Percentiles rank a stretch among this genome's conserved stretches.
Conservation (phyloP, 1,140 invertebrate species). For the Mercenaria mercenaria region DNA sequence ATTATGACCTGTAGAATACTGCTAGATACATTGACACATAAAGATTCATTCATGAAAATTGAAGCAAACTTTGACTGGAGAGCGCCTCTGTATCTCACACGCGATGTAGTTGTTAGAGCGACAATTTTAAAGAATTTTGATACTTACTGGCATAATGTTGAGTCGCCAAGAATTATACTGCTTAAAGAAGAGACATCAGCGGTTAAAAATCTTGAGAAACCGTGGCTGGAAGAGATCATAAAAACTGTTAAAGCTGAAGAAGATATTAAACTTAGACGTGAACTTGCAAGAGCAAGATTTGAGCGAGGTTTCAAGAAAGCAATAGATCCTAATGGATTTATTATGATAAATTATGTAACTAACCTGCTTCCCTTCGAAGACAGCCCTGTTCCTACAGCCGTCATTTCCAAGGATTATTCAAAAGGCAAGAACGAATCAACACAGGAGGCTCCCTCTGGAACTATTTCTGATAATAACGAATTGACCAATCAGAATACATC, state of each 20-base stretch:
- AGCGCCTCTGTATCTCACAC: slow-evolving; percentile 20
- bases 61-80: slow-evolving; percentile 46
- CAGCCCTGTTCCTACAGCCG: not conserved
- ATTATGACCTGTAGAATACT: slow-evolving; percentile 20
- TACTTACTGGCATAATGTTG: slow-evolving; percentile 43
- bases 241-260: slow-evolving; percentile 20
- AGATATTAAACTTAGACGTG: not conserved
- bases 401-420: not conserved
- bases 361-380: slow-evolving; percentile 49
- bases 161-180: slow-evolving; percentile 16
- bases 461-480: not conserved
- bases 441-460: no score
- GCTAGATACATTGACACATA: slow-evolving; percentile 38
- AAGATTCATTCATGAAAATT: slow-evolving; percentile 38
- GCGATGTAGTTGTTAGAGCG: slow-evolving; percentile 33
- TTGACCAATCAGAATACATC: not conserved
- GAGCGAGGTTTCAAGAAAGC: slow-evolving; percentile 34
- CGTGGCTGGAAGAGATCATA: slow-evolving; percentile 49
- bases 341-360: slow-evolving; percentile 45
- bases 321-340: slow-evolving; percentile 30
- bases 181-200: not conserved
- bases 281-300: slow-evolving; percentile 29
- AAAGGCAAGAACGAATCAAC: not conserved
- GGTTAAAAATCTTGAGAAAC: slow-evolving; percentile 45
- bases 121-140: slow-evolving; percentile 46